These are phyloP conservation scores for Kryptopterus vitreolus DNA, from an alignment of 2,797 vertebrate species.

Conservation along the genomic window DNA sequence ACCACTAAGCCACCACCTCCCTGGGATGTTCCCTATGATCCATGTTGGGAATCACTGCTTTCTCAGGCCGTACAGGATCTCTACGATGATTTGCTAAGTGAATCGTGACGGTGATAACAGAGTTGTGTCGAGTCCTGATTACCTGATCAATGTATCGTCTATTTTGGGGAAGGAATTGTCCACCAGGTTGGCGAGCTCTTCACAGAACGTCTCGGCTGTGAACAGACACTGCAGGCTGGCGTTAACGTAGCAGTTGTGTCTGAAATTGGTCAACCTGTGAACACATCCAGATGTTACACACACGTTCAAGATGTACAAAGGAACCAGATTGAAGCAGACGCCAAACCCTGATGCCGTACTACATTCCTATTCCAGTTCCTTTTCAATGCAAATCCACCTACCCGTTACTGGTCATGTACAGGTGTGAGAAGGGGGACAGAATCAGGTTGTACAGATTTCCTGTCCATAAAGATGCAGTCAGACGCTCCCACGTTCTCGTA, in stretches of 20 bases:
- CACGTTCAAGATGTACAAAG: not conserved
- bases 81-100: too few relatives aligned
- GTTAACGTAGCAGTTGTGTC: conserved; percentile 4
- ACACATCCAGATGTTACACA: not conserved
- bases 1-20: too few relatives aligned
- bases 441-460: too few relatives aligned
- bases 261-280: not conserved
- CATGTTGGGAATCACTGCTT: not conserved
- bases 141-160: not conserved
- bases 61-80: too few relatives aligned
- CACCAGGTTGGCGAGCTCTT: not conserved
- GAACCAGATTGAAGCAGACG: not conserved
- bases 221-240: conserved; percentile 14
- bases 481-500: not conserved
- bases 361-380: not conserved
- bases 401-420: not conserved
- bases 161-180: not conserved
- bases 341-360: too few relatives aligned
- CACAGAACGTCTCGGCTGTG: not conserved
- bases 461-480: not conserved
- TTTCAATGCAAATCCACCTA: not conserved
- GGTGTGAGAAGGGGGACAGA: too few relatives aligned
- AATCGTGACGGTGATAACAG: not conserved
- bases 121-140: not conserved
- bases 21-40: too few relatives aligned